Evolutionary conservation across 2,797 vertebrate species (phyloP), one percentile per base, ranked within the genome.

Genomic region (Microcaecilia unicolor): DNA sequence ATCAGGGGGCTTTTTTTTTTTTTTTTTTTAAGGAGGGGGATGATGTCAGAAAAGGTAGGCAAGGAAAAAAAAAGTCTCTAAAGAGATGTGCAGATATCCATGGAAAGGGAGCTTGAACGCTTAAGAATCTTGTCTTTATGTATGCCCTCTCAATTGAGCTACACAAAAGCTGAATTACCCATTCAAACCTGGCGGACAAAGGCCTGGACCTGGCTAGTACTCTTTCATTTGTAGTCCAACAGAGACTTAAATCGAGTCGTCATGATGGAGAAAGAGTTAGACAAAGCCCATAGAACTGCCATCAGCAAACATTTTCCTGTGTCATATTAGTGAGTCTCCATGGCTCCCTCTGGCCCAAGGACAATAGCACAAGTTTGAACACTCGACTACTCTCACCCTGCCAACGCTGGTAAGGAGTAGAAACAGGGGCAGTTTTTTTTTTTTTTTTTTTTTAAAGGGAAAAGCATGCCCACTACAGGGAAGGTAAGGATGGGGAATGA

Each of bases 201-300:
- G 80, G 91, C 76, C 72, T 89, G 85, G 91, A 93, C 89, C 92
- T 92, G 92, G 91, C 93, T 90, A 91, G 93, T 88, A 93, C 90
- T 94, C 89, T 86, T 80, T 91, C 95, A 96, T 98, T 96, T 98
- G 96, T 99, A 96, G 90, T 96, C 95, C 98, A 99, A 99, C 96
- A 99, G 93, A 93, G 92, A 97, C 92, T 98, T 98, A 99, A 97
- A 98, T 97, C 94, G 94, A 99, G 94, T 99, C 93, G 93, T 97
- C 93, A 89, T 97, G 94, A 99, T 96, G 90, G 92, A 95, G 91
- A 97, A 95, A 94, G 92, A 93, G 84, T 89, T 79, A 87, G 88
- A 97, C 95, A 99, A 98, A 97, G 92, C 92, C 93, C 93, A 97
- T 97, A 97, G 93, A 98, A 97, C 92, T 92, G 93, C 96, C 95